Base-by-base conservation (phyloP, 2,113 vertebrate genomes). In the Chaetura pelagica region DNA sequence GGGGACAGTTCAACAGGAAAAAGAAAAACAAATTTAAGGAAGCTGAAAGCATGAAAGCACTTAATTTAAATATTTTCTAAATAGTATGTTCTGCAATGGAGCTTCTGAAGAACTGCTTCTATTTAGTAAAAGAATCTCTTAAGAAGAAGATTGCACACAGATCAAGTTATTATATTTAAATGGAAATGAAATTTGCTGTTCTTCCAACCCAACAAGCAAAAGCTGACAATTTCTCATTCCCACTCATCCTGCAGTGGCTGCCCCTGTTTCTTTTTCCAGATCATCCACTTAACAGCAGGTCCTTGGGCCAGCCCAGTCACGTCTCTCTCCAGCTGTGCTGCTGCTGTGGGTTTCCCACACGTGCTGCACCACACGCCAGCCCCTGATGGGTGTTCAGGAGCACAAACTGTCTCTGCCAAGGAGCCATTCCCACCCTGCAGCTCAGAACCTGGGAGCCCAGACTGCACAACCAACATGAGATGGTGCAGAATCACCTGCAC, bases 321-420 rank as follows among this genome's bases (percentile, higher is more conserved):
- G 0, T 2, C 40, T 35, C 75, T 21, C 62, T 4, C 63, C 7
- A 12, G 0, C 10, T 0, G 15, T 0, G 30, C 7, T 10, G 5
- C 2, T 6, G 9, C 48, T 26, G 15, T 4, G 22, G 5, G 5
- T 15, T 12, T 3, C 61, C 55, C 13, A 0, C 1, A 11, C 10
- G 35, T 40, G 1, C 49, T 2, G 4, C 4, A 2, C 30, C 44
- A 2, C 3, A 1, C 3, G 1, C 55, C 1, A 59, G 51, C 52
- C 55, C 63, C 40, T 1, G 10, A 2, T 0, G 9, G 2, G 19
- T 38, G 1, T 3, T 35, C 27, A 10, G 0, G 6, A 52, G 15
- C 4, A 0, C 14, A 4, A 35, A 78, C 4, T 29, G 2, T 0
- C 1, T 3, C 10, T 0, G 1, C 4, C 10, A 3, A 18, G 40